Evolutionary conservation across 1,140 invertebrate species (phyloP).

Genomic region (Oedothorax gibbosus): DNA sequence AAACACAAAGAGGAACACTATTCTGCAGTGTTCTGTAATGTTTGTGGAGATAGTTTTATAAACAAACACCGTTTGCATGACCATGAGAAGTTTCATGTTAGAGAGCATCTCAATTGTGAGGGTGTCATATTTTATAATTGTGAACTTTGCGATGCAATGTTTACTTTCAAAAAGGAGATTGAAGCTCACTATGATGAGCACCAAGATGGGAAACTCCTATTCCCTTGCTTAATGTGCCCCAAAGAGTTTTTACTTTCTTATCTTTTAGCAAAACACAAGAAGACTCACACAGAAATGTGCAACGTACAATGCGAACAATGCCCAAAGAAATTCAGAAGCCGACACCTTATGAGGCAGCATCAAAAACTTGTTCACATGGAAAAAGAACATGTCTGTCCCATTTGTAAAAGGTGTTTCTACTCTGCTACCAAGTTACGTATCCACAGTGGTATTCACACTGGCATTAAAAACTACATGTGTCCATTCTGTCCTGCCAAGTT

Average conservation of each 20-base stretch:
- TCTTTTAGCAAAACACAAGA: conserved; percentile 16
- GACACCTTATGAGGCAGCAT: neutral
- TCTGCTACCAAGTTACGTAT: neutral
- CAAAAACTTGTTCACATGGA: neutral
- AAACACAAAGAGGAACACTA: neutral
- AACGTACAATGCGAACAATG: neutral
- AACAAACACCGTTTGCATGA: neutral
- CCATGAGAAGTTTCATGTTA: conserved; percentile 24
- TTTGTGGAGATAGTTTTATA: neutral
- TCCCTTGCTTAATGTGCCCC: neutral
- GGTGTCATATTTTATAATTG: neutral
- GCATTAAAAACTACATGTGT: neutral
- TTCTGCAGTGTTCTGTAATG: neutral
- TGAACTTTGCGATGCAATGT: conserved; percentile 4
- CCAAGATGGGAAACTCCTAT: neutral
- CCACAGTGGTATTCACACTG: conserved; percentile 1
- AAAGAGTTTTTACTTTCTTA: conserved; percentile 13
- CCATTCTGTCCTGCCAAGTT: neutral
- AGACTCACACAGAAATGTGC: neutral
- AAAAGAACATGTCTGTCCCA: neutral
- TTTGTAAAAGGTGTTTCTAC: neutral
- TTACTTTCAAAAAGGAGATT: neutral
- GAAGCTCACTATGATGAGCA: conserved; percentile 20
- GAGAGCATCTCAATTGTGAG: neutral
- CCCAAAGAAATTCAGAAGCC: neutral